Conservation (phyloP, 2,888 invertebrate species). For the Perizoma flavofasciatum region DNA sequence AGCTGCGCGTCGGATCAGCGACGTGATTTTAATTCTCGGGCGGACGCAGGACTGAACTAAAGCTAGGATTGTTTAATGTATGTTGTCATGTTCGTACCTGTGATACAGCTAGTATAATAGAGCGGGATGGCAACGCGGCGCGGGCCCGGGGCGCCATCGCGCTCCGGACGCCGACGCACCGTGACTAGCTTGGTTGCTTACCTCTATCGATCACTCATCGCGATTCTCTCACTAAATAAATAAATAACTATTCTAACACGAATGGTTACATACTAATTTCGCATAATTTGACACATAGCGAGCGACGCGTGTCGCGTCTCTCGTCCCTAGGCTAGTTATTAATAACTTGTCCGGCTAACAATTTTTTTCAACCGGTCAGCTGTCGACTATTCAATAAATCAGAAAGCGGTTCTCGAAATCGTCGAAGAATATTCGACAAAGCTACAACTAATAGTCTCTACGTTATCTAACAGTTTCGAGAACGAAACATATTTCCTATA, state of each 20-base stretch:
- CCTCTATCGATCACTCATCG: constrained; percentile 69
- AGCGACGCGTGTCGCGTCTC: constrained; percentile 48
- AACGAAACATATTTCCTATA: constrained; percentile 77
- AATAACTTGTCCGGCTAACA: constrained; percentile 80
- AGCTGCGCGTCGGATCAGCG: constrained; percentile 27
- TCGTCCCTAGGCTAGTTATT: constrained; percentile 61
- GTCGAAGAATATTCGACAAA: constrained; percentile 58
- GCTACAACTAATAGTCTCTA: constrained; percentile 72
- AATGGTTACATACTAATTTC: constrained; percentile 58
- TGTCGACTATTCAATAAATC: constrained; percentile 55
- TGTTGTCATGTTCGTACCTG: constrained; percentile 56
- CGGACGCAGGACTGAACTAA: constrained; percentile 50
- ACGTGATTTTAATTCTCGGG: constrained; percentile 35
- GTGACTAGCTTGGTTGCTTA: constrained; percentile 81
- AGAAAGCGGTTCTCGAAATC: constrained; percentile 41
- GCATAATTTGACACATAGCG: constrained; percentile 67
- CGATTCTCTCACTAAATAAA: constrained; percentile 76
- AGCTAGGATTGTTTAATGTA: constrained; percentile 48
- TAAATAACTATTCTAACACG: constrained; percentile 76
- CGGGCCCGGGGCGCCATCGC: constrained; percentile 49
- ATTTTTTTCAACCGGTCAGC: constrained; percentile 55
- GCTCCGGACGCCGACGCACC: constrained; percentile 59
- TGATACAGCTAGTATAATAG: constrained; percentile 53
- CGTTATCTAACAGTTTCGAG: constrained; percentile 75
- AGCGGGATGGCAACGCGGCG: constrained; percentile 72